These are phyloP conservation scores for Triops longicaudatus DNA, from an alignment of 1,140 invertebrate genomes.

Conservation along the genomic window DNA sequence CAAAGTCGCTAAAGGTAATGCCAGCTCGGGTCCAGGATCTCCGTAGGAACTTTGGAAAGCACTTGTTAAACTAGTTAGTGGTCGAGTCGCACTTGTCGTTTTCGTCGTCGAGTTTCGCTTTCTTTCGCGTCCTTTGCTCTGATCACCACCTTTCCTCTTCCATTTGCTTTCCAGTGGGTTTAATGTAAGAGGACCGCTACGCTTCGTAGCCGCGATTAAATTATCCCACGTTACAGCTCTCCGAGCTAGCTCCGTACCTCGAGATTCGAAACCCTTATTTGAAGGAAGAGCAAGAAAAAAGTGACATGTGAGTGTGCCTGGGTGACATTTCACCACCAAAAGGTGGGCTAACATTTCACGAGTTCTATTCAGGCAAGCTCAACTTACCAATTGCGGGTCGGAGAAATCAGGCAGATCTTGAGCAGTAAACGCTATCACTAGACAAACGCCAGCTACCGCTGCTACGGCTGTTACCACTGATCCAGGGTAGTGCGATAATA, in stretches of 20 bases:
- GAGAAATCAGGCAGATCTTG: conserved; percentile 64
- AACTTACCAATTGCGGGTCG: conserved; percentile 57
- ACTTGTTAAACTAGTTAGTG: neutral
- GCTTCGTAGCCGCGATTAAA: conserved; percentile 61
- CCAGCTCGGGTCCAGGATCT: neutral
- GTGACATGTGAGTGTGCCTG: neutral
- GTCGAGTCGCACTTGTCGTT: conserved; percentile 18
- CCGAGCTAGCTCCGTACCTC: conserved; percentile 68
- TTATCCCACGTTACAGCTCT: conserved; percentile 73
- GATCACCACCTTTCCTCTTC: conserved; percentile 16
- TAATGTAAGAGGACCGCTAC: conserved; percentile 55
- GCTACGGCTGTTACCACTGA: conserved; percentile 56
- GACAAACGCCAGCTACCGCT: conserved; percentile 56
- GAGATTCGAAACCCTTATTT: conserved; percentile 73
- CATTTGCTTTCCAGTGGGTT: conserved; percentile 48
- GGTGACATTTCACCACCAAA: neutral
- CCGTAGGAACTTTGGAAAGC: neutral
- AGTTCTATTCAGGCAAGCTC: conserved; percentile 13
- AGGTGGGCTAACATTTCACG: neutral
- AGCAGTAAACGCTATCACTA: conserved; percentile 58
- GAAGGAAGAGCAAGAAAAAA: conserved; percentile 15
- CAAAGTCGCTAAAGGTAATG: conserved; percentile 35
- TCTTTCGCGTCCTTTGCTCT: neutral
- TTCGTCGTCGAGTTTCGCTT: conserved; percentile 19
- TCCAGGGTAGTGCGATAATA: conserved; percentile 67